phyloP scores from a whole-genome alignment of 2,797 vertebrate genomes.

The Cuculus canorus region DNA sequence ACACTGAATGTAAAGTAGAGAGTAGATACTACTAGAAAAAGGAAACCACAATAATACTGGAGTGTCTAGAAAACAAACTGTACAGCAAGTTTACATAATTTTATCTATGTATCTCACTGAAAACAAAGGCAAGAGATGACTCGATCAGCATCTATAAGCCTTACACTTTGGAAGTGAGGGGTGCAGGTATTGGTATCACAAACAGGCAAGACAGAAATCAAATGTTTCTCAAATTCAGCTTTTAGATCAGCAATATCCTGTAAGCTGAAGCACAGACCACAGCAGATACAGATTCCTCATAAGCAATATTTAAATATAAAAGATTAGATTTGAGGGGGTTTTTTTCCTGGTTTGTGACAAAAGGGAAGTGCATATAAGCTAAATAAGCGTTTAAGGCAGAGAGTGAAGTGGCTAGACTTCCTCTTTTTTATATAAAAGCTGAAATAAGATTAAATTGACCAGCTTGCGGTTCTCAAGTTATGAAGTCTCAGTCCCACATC shows the following conservation, averaged over 20 bases:
- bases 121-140: neutral
- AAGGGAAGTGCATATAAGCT: neutral
- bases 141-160: neutral
- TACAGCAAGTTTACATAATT: neutral
- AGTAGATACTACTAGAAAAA: neutral
- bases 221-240: neutral
- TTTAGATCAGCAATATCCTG: neutral
- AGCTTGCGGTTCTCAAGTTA: neutral
- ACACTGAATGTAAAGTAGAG: neutral
- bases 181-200: neutral
- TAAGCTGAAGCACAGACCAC: neutral
- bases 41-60: neutral
- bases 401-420: neutral
- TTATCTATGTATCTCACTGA: neutral
- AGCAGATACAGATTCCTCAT: neutral
- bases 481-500: neutral
- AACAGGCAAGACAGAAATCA: neutral
- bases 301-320: neutral
- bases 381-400: neutral
- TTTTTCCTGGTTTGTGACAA: neutral
- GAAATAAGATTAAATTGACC: neutral
- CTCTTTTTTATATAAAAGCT: neutral
- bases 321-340: accelerated
- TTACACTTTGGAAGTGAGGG: neutral
- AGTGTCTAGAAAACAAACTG: neutral